A percentile compares a stretch with the other conserved stretches of the same genome.
Evolutionary conservation across 2,797 vertebrate species (phyloP).

Genomic region (Artibeus jamaicensis): DNA sequence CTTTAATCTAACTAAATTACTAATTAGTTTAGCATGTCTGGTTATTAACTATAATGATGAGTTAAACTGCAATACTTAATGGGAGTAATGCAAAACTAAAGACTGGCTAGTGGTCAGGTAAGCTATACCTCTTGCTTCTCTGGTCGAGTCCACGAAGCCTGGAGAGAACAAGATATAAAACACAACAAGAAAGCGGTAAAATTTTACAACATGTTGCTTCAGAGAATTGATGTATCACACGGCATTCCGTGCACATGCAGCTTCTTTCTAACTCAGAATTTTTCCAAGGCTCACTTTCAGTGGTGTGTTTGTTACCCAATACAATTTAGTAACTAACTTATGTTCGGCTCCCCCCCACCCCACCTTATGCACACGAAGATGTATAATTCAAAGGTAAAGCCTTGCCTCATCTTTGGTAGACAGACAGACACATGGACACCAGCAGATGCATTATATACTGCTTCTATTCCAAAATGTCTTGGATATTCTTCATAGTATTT

Average conservation of each 20-base stretch:
- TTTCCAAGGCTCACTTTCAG: conserved; percentile 57
- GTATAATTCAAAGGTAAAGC: not conserved
- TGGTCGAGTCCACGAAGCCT: conserved; percentile 99
- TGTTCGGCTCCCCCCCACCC: not conserved
- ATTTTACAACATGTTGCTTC: conserved; percentile 87
- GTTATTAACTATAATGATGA: conserved; percentile 76
- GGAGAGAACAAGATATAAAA: conserved; percentile 95
- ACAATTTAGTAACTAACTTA: not conserved
- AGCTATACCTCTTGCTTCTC: conserved; percentile 99
- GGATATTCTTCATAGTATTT: not conserved
- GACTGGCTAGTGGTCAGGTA: conserved; percentile 88
- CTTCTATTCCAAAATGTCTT: not conserved
- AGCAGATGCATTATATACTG: not conserved
- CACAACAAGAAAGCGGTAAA: conserved; percentile 88
- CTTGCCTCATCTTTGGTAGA: not conserved
- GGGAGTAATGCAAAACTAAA: conserved; percentile 69
- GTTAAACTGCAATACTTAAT: conserved; percentile 80
- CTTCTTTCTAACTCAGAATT: conserved; percentile 23
- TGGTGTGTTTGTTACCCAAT: conserved; percentile 55
- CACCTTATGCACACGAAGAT: not conserved
- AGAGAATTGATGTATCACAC: conserved; percentile 73
- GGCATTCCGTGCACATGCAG: conserved; percentile 85
- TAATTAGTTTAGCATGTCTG: conserved; percentile 77
- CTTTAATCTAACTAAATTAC: conserved; percentile 62
- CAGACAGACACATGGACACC: not conserved